Evolutionary conservation across 2,888 invertebrate genomes (phyloP), one percentile per base, ranked within the genome.

Genomic region (Agonopterix subpropinquella): DNA sequence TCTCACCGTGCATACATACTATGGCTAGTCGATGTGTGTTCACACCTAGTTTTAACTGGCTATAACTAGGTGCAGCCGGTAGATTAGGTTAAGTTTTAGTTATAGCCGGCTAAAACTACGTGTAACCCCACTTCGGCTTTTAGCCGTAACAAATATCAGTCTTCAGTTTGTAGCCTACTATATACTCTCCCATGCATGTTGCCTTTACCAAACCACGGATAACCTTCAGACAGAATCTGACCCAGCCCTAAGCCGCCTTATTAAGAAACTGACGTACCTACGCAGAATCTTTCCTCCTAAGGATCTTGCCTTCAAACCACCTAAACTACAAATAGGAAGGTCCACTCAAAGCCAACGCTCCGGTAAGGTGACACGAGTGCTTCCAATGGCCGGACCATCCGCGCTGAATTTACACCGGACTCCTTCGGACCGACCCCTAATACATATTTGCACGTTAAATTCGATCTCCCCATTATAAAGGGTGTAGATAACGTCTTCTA

Each of bases 341-440:
- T 42, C 42, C 42, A 13, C 8, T 8, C 11, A 11, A 42, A 11
- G 10, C 11, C 42, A 11, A 42, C 11, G 47, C 47, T 43, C 44
- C 45, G 51, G 28, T 49, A 56, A 61, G 56, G 56, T 61, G 70
- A 57, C 67, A 57, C 74, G 69, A 72, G 77, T 77, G 76, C 65
- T 67, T 47, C 58, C 76, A 73, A 77, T 72, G 69, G 77, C 69
- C 67, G 54, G 59, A 65, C 67, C 72, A 59, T 66, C 65, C 61
- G 55, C 64, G 55, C 63, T 57, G 66, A 74, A 80, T 82, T 80
- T 81, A 81, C 80, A 74, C 73, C 60, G 53, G 59, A 55, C 57
- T 11, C 39, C 39, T n/a, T 28, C 28, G 28, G 28, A 28, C 28
- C 28, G 28, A n/a, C 67, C 64, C 61, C 64, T 67, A 67, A 76